Base-by-base conservation (phyloP, 2,888 invertebrate species). In the Drosophila mayaguana region DNA sequence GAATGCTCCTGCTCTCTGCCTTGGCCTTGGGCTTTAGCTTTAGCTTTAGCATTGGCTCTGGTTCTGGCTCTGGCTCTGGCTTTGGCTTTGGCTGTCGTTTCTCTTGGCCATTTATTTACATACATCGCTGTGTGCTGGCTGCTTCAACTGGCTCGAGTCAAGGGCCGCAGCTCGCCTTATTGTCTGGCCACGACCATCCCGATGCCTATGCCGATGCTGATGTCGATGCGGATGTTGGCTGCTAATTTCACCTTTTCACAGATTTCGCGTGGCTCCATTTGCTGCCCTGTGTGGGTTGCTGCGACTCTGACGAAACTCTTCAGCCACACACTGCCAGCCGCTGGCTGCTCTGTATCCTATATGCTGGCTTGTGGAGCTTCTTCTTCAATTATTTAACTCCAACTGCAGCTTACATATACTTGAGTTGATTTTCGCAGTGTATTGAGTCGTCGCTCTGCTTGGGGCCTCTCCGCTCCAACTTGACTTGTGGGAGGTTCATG, bases 231-330 rank as follows among this genome's bases (percentile, higher is more conserved):
- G 70, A 64, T 63, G 72, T 73, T 72, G 85, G 53, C 75, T 67
- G 85, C 89, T 89, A 87, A 87, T 87, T 89, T 89, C 80, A 78
- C 80, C 87, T 88, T 88, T 88, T 86, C 85, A 81, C 83, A 88
- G 84, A 80, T 79, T 68, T 72, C 64, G 70, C 73, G 57, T 50
- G 66, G 68, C 70, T 81, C 51, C 63, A 67, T 70, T 65, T 72
- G 62, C 56, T 60, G 61, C 56, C 50, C 34, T 40, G 54, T 51
- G 63, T 63, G 64, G 64, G 83, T 82, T 75, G 80, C 64, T 72
- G 80, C 64, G 60, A 22, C 22, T 38, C 38, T 25, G 48, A 60
- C 63, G 56, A 67, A 65, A 63, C 63, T 66, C 59, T 48, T 65
- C 38, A 6, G 4, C 40, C 9, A 32, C 32, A 54, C 54, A 25